Conservation (phyloP, 2,113 vertebrate species). For the Gracilinanus agilis region DNA sequence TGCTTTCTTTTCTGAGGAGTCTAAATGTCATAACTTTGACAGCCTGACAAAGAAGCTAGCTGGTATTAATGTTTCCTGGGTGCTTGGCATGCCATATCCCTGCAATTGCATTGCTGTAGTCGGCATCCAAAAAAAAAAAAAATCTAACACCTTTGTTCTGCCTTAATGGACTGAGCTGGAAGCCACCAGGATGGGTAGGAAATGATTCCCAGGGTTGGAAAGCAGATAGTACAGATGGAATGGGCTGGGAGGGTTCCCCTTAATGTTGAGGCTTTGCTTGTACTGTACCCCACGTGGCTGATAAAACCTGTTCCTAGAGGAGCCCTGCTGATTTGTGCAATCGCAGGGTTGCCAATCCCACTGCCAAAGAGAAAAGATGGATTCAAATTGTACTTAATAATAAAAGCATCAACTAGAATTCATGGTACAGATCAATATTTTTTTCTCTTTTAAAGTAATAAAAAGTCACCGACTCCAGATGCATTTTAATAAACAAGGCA, state of each 20-base stretch:
- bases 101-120: neutral
- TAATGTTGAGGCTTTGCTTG: neutral
- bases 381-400: neutral
- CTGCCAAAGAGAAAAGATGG: slow-evolving; percentile 30
- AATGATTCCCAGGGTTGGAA: slow-evolving; percentile 9
- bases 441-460: neutral
- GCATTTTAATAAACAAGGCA: neutral
- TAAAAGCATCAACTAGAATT: neutral
- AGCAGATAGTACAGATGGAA: neutral
- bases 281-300: neutral
- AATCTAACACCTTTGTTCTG: neutral
- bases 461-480: neutral
- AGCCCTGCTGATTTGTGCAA: neutral
- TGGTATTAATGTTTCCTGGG: neutral
- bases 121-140: neutral
- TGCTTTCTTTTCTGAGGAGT: slow-evolving; percentile 61
- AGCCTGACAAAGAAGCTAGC: slow-evolving; percentile 17
- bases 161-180: neutral
- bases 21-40: slow-evolving; percentile 48
- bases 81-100: slow-evolving; percentile 5
- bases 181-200: neutral
- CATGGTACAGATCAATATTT: neutral
- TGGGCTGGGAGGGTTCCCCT: neutral
- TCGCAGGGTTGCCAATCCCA: neutral
- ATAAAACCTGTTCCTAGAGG: neutral